Conservation (phyloP, 2,888 invertebrate species). For the Sinohyriopsis cumingii region DNA sequence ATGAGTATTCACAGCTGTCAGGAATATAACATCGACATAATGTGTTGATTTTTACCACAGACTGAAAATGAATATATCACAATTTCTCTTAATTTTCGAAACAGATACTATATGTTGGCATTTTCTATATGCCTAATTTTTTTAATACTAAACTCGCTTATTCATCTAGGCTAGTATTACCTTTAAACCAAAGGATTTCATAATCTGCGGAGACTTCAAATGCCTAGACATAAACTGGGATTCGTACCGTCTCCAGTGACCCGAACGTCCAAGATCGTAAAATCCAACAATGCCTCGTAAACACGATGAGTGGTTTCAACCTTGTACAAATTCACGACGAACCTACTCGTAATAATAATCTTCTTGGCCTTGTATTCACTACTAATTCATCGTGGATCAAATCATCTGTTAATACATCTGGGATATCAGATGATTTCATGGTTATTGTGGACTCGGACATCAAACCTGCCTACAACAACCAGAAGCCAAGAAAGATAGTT, state of each 20-base stretch:
- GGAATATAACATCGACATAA: slow-evolving; percentile 5
- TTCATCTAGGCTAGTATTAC: neutral
- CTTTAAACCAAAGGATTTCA: neutral
- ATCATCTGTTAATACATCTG: neutral
- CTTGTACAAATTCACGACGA: slow-evolving; percentile 10
- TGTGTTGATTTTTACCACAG: slow-evolving; percentile 15
- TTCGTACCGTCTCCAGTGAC: neutral
- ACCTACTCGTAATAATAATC: slow-evolving; percentile 9
- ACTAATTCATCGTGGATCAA: slow-evolving; percentile 10
- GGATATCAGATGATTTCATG: slow-evolving; percentile 4
- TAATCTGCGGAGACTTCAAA: slow-evolving; percentile 12
- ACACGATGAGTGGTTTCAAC: neutral
- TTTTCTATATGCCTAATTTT: slow-evolving; percentile 16
- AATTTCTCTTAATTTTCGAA: slow-evolving; percentile 2
- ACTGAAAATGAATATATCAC: slow-evolving; percentile 15
- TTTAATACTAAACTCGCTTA: slow-evolving; percentile 9
- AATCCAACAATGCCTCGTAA: slow-evolving; percentile 4
- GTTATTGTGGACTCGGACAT: slow-evolving; percentile 5
- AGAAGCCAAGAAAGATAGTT: slow-evolving; percentile 6
- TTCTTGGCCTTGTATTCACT: slow-evolving; percentile 11
- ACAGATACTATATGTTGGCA: slow-evolving; percentile 6
- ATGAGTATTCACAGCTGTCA: slow-evolving; percentile 9
- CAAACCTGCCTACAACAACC: slow-evolving; percentile 1
- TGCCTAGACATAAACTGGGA: slow-evolving; percentile 10
- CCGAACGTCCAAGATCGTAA: neutral